Evolutionary conservation across 1,140 invertebrate species (phyloP).

Genomic region (Macrocentrus cingulum): DNA sequence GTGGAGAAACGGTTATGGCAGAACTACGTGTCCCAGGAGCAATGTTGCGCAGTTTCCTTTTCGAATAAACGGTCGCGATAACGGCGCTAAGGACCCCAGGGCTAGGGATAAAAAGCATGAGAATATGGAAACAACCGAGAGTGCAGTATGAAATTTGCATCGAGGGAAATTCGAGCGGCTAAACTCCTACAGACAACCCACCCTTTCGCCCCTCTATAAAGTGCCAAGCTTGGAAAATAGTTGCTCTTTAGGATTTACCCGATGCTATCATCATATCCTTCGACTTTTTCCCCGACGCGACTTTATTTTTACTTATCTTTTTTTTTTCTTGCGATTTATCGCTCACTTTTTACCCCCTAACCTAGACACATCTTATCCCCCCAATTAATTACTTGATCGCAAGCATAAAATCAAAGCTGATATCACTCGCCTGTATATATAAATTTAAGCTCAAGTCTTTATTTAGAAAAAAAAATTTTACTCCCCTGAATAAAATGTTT

Average conservation of each 20-base stretch:
- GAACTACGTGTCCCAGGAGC: slow-evolving; percentile 27
- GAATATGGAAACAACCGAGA: slow-evolving; percentile 27
- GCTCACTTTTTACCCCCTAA: not conserved
- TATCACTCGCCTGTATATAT: too few relatives aligned
- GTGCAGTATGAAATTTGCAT: slow-evolving; percentile 27
- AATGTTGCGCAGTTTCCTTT: slow-evolving; percentile 25
- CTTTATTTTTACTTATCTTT: too few relatives aligned
- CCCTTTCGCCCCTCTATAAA: too few relatives aligned
- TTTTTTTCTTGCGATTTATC: slow-evolving; percentile 9
- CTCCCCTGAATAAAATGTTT: too few relatives aligned
- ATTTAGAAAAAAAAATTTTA: too few relatives aligned
- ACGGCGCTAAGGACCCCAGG: slow-evolving; percentile 21
- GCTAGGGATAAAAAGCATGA: slow-evolving; percentile 14
- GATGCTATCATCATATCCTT: not conserved
- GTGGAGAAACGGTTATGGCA: slow-evolving; percentile 21
- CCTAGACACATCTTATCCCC: too few relatives aligned
- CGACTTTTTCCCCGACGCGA: too few relatives aligned
- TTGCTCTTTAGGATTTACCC: not conserved
- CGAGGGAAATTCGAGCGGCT: slow-evolving; percentile 8
- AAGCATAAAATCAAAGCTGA: too few relatives aligned
- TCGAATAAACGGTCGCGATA: slow-evolving; percentile 25
- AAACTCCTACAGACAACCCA: not conserved
- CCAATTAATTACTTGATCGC: too few relatives aligned
- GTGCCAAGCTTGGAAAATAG: not conserved
- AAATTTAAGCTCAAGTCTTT: too few relatives aligned